Conservation (phyloP, 2,113 vertebrate species). For the Saguinus imperator region DNA sequence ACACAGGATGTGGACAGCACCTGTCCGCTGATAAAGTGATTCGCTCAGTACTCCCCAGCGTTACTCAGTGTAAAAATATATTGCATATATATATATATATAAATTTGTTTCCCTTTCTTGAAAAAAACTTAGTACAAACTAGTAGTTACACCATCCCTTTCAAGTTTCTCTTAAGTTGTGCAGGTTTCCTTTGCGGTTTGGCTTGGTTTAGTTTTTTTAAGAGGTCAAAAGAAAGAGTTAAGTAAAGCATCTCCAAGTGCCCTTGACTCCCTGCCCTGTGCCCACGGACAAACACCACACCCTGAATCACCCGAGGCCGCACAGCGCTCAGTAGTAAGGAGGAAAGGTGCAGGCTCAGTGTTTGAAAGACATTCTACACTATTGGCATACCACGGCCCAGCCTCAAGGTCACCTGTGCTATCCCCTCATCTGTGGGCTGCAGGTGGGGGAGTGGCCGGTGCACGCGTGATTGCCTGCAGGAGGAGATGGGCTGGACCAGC, state of each 20-base stretch:
- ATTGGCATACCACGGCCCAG: conserved; percentile 78
- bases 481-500: not conserved
- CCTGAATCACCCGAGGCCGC: not conserved
- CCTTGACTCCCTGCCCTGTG: not conserved
- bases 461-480: not conserved
- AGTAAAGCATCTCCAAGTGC: not conserved
- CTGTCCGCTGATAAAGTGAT: conserved; percentile 80
- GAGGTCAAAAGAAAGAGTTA: conserved; percentile 20
- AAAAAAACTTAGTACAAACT: conserved; percentile 84
- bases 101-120: conserved; percentile 84
- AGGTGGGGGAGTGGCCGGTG: not conserved
- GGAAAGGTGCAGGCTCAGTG: conserved; percentile 72
- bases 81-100: conserved; percentile 77
- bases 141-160: conserved; percentile 81
- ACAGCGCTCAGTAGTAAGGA: conserved; percentile 66
- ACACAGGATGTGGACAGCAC: conserved; percentile 66
- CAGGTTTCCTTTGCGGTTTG: conserved; percentile 53
- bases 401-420: conserved; percentile 53
- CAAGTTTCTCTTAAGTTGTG: conserved; percentile 82
- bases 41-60: conserved; percentile 76
- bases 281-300: not conserved
- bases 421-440: not conserved
- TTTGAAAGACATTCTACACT: conserved; percentile 37
- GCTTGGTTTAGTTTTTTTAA: conserved; percentile 48
- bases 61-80: conserved; percentile 88